Base-by-base conservation (phyloP, 2,113 vertebrate genomes). In the Sinocyclocheilus anshuiensis region DNA sequence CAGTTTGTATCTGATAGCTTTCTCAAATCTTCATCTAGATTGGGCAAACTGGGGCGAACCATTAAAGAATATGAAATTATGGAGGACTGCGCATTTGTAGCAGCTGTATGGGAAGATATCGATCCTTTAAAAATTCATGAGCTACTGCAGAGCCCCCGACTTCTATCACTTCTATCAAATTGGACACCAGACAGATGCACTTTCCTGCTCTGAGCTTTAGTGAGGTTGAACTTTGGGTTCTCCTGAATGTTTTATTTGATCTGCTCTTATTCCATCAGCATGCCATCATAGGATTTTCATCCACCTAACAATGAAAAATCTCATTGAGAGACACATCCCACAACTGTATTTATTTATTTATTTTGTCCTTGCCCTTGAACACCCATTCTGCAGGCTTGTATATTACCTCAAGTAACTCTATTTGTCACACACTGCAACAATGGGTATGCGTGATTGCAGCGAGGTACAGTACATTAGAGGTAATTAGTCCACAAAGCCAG, bases 101-200 rank as follows among this genome's bases (percentile, higher is more conserved):
- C 53, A 65, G 71, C 86, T 76, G 78, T 67, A 85, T 67, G 50
- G 67, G 69, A 83, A 90, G 82, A 89, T 88, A 89, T 88, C 18
- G 81, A 89, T 89, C 50, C 75, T 67, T 90, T 88, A 87, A 89
- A 87, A 89, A 89, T 89, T 61, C 74, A 88, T 86, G 85, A 86
- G 81, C 86, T 79, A 42, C 85, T 86, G 77, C 75, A 76, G 79
- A 88, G 84, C 79, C 85, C 65, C 79, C 0, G 84, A 88, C 83
- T 85, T 87, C 50, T 82, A 81, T 90, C 83, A 33, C 86, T 89
- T 90, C n/a, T n/a, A n/a, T n/a, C 87, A 86, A 88, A 85, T 89
- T 90, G 84, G 88, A 81, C 69, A 83, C 81, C 8, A 88, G 74
- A 89, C 24, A 24, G 90, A 88, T 87, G 90, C 89, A 87, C 87